Evolutionary conservation across 2,113 vertebrate species (phyloP).

Genomic region (Calyptomena viridis): DNA sequence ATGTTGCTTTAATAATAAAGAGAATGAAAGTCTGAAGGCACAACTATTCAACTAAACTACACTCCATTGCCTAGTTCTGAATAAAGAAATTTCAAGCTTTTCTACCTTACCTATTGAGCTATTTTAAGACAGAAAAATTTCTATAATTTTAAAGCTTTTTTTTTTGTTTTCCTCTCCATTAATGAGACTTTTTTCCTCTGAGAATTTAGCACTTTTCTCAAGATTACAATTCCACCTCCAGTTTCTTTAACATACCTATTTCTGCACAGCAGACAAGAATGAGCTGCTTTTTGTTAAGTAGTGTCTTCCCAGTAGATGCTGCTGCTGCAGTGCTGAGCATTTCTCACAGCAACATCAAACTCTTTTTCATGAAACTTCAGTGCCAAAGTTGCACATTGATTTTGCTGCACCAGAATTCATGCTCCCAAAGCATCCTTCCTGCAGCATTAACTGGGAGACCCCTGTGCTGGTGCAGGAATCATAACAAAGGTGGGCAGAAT

Average conservation of each 20-base stretch:
- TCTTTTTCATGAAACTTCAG: neutral
- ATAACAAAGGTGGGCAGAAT: accelerated
- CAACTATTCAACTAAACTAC: neutral
- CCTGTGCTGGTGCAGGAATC: neutral
- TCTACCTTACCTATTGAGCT: neutral
- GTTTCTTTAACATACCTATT: neutral
- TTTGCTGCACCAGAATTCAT: neutral
- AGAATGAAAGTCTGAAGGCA: neutral
- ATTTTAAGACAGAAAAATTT: neutral
- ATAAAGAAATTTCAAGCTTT: neutral
- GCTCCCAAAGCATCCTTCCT: neutral
- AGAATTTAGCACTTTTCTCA: neutral
- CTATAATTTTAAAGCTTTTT: neutral
- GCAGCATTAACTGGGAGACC: neutral
- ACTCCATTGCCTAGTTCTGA: neutral
- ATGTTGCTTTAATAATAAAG: neutral
- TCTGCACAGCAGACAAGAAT: neutral
- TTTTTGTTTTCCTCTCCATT: neutral
- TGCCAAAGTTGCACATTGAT: neutral
- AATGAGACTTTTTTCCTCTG: neutral
- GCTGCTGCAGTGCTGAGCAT: neutral
- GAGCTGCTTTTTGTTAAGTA: neutral
- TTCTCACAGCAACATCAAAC: neutral
- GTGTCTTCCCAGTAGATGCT: neutral
- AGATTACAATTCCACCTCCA: neutral